Base-by-base conservation (phyloP, 2,888 invertebrate genomes). In the Ommatoiulus sabulosus region DNA sequence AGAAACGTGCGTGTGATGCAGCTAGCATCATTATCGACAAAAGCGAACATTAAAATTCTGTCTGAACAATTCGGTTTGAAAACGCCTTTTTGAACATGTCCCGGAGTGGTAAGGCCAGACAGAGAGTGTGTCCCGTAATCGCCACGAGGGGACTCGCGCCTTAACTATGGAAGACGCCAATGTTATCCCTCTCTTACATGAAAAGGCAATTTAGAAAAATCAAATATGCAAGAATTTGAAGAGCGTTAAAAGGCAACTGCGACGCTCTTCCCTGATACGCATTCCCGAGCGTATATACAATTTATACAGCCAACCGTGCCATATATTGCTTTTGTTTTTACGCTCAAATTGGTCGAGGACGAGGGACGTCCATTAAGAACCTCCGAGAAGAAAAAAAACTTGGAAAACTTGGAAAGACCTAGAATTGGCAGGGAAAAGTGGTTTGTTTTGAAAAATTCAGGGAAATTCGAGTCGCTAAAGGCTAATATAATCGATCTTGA, bases 191-290 rank as follows among this genome's bases (percentile, higher is more conserved):
- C 63, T 44, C 44, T 84, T 84, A 88, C 88, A 88, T 48, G 88
- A 86, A 88, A 88, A 88, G 88, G 88, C 88, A 88, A 88, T 88
- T 88, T 88, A 86, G 88, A 85, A 86, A 88, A 86, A 86, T 88
- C 88, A 88, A 88, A 88, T 86, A 88, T 88, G 88, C 88, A 88
- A 88, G 88, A 88, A 88, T 88, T 88, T 88, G 43, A 88, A 44
- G 52, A 85, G 63, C 86, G 88, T 88, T 88, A 88, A 88, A 88
- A 88, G 88, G 88, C 88, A 87, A 52, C 88, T 84, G 84, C 84
- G 44, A 57, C 3, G 17, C 57, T 57, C 57, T 57, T 57, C 12
- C 12, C 72, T 88, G 88, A 88, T 88, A 88, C 7, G 44, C 88
- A 80, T 88, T 88, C 88, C 84, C 88, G 20, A 84, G 84, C n/a